A percentile compares a stretch with the other conserved stretches of the same genome.
Conservation (phyloP, 1,140 invertebrate species). For the Heliconius himera region DNA sequence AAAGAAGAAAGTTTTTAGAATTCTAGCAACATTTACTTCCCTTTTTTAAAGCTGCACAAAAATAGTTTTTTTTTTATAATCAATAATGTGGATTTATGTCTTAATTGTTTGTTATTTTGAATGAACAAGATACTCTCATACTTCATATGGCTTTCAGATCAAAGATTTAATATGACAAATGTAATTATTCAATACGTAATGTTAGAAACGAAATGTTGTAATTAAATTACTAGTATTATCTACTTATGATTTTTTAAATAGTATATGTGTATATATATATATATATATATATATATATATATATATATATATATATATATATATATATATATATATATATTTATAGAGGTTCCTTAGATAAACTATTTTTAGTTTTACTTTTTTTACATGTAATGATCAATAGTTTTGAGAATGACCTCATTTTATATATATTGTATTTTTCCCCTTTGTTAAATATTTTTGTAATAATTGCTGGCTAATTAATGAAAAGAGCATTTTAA, state of each 20-base stretch:
- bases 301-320: too few species aligned
- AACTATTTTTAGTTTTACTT: neutral
- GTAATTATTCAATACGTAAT: conserved; percentile 7
- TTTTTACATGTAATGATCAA: neutral
- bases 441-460: neutral
- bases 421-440: neutral
- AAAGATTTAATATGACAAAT: conserved; percentile 12
- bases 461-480: too few species aligned
- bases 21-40: neutral
- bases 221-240: conserved; percentile 9
- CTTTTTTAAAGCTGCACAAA: neutral
- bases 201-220: neutral
- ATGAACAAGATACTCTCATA: neutral
- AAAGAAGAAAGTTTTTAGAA: neutral
- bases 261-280: neutral
- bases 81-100: too few species aligned
- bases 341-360: neutral
- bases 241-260: neutral
- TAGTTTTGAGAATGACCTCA: neutral
- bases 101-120: neutral
- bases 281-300: too few species aligned
- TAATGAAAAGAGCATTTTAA: too few species aligned
- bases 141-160: conserved; percentile 5
- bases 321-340: conserved; percentile 1
- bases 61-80: neutral